Percentiles rank a stretch among this genome's conserved stretches.
Conservation (phyloP, 2,797 vertebrate species). For the Borostomias antarcticus region DNA sequence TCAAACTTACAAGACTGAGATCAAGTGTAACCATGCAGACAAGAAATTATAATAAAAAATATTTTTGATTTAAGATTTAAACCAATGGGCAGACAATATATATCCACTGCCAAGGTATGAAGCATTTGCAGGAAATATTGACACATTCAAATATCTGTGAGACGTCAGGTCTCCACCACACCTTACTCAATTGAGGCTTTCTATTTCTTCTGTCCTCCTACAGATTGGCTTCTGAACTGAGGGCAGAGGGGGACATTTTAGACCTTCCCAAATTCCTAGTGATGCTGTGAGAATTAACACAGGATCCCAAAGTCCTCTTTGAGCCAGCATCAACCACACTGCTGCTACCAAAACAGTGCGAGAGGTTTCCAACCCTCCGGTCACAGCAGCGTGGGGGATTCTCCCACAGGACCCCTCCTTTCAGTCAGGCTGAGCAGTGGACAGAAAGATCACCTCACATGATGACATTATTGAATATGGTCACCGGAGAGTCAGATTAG, state of each 20-base stretch:
- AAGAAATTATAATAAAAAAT: too few species aligned
- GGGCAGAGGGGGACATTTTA: slow-evolving; percentile 10
- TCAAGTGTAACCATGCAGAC: too few species aligned
- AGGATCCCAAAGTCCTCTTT: slow-evolving; percentile 48
- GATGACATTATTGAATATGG: neutral
- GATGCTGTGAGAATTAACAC: slow-evolving; percentile 67
- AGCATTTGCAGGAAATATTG: neutral
- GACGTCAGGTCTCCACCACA: neutral
- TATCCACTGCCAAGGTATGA: too few species aligned
- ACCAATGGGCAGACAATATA: neutral
- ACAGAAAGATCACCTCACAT: neutral
- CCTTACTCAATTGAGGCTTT: neutral
- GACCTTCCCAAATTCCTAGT: slow-evolving; percentile 56
- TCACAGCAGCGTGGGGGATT: neutral
- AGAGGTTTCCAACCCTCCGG: slow-evolving; percentile 31
- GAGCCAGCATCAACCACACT: slow-evolving; percentile 39
- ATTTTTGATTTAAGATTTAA: neutral
- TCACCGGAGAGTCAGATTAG: too few species aligned
- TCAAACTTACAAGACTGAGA: too few species aligned
- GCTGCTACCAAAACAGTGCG: slow-evolving; percentile 39
- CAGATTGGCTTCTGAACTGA: slow-evolving; percentile 11
- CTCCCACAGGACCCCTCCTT: slow-evolving; percentile 3
- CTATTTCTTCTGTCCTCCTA: neutral
- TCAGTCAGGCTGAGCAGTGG: neutral
- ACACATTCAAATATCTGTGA: neutral